Evolutionary conservation across 2,888 invertebrate genomes (phyloP), one percentile per base, ranked within the genome.

Genomic region (Aethes cnicana): DNA sequence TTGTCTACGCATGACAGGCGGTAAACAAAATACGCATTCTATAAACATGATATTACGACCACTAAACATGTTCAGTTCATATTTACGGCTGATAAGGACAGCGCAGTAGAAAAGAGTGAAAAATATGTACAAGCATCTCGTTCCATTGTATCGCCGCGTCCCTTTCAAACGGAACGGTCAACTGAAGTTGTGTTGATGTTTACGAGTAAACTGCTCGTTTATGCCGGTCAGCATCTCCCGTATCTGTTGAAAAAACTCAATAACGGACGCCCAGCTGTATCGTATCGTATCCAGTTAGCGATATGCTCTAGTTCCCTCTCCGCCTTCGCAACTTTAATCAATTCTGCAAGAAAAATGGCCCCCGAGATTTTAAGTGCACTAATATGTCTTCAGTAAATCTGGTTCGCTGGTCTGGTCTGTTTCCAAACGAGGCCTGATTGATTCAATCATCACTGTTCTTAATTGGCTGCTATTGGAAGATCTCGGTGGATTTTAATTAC

Each of bases 241-340:
- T 23, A 30, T 32, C 30, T 21, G 44, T 39, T 20, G 25, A 52
- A 52, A n/a, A 52, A 52, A 46, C 12, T 12, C 18, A 3, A 39
- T 52, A 52, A 52, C 52, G 52, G 52, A 39, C 36, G 23, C 23
- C 50, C 50, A 52, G 44, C 44, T 52, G 44, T 52, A 52, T 33
- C 23, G 44, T 52, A 52, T 33, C 23, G 61, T 62, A 65, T 72
- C 72, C 84, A 82, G 84, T 84, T 84, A 82, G 69, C 74, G 66
- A 52, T 63, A 69, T 74, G 85, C 82, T 84, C 85, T 72, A 83
- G 66, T 85, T 84, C 74, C 54, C 61, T 9, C 49, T 54, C 42
- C 66, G 74, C 73, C 57, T 23, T 49, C 43, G 42, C 25, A 26
- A 37, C 8, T 46, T n/a, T 46, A 52, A 52, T 52, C 44, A 46